phyloP scores from a whole-genome alignment of 1,140 invertebrate genomes.

The Bombus fervidus region DNA sequence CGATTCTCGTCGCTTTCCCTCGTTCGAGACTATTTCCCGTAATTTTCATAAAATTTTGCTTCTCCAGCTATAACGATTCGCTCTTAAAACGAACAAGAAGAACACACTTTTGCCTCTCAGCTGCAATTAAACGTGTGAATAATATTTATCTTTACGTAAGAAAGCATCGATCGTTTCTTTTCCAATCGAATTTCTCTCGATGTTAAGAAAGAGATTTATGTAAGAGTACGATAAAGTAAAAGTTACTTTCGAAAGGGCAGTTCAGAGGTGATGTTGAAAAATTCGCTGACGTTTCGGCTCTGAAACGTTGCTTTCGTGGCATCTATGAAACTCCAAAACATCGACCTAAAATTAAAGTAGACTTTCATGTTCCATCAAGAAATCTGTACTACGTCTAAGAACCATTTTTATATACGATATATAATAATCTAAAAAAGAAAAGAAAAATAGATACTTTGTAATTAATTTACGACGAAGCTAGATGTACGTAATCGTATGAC shows the following conservation, averaged over 20 bases:
- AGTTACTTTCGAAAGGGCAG: neutral
- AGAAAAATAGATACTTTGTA: too few species aligned
- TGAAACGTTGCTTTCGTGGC: neutral
- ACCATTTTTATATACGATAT: neutral
- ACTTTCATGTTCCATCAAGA: neutral
- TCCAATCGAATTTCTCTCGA: neutral
- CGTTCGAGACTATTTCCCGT: neutral
- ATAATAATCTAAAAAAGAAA: neutral
- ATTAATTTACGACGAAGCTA: too few species aligned
- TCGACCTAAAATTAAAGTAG: neutral
- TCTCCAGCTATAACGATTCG: neutral
- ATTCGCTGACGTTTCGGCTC: neutral
- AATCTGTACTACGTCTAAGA: neutral
- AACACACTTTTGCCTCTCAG: neutral
- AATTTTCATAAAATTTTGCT: conserved; percentile 7
- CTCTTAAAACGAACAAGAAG: neutral
- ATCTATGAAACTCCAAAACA: too few species aligned
- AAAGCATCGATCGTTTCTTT: neutral
- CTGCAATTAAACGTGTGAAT: neutral
- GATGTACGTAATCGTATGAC: too few species aligned
- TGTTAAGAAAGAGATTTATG: neutral
- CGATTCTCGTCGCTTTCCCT: neutral
- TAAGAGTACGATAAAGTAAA: neutral
- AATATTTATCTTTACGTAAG: neutral
- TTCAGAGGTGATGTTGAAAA: neutral